A percentile compares a stretch with the other conserved stretches of the same genome.
These are phyloP conservation scores for Indicator maculatus DNA, from an alignment of 2,113 vertebrate genomes.

Conservation along the genomic window DNA sequence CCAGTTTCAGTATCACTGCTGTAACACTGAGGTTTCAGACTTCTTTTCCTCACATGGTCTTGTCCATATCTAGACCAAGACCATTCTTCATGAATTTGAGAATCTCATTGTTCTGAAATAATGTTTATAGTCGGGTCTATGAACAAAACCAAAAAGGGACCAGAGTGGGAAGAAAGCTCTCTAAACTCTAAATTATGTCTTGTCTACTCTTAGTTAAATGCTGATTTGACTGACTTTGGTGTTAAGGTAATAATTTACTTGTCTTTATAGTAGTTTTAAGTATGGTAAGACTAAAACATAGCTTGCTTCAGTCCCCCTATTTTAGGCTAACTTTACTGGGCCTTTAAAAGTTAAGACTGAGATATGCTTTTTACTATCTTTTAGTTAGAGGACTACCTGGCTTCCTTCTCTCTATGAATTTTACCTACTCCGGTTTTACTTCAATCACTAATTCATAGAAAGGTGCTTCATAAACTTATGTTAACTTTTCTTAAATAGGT, in stretches of 20 bases:
- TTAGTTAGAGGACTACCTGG: neutral
- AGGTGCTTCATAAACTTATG: neutral
- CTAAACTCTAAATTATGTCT: neutral
- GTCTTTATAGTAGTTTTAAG: neutral
- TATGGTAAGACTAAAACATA: neutral
- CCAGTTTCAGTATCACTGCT: neutral
- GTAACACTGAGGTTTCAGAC: neutral
- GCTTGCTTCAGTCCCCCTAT: neutral
- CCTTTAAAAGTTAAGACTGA: neutral
- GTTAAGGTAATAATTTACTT: neutral
- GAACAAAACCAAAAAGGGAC: neutral
- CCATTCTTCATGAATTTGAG: neutral
- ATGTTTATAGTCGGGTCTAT: neutral
- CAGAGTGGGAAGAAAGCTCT: neutral
- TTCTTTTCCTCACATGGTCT: neutral
- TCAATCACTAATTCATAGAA: neutral
- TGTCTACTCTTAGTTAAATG: neutral
- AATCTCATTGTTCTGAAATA: neutral
- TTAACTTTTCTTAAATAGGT: constrained; percentile 16
- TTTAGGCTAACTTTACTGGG: neutral
- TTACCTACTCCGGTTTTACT: neutral
- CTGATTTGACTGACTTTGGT: neutral
- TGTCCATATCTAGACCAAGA: neutral
- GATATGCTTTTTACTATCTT: neutral
- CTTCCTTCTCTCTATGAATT: neutral